Evolutionary conservation across 23 tunicate genomes (phyloP).

Genomic region (Phallusia fumigata): DNA sequence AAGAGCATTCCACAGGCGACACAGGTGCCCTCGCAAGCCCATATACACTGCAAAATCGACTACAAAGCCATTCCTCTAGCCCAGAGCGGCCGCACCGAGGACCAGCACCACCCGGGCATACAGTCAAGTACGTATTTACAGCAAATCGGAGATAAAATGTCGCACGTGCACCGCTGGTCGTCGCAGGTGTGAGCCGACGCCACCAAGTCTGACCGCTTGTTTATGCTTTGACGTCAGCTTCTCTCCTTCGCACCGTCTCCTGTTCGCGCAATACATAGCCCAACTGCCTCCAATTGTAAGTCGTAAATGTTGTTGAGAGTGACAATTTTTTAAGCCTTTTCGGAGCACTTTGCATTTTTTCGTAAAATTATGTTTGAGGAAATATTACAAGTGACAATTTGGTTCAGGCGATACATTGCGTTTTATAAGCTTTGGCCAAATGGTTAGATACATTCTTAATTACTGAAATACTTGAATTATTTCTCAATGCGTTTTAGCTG

Average conservation of each 20-base stretch:
- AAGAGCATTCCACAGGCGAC: background rate
- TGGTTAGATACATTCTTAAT: no score
- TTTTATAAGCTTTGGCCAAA: no score
- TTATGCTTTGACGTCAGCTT: slow-evolving; percentile 21
- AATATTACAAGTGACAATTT: no score
- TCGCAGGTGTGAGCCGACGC: slow-evolving; percentile 80
- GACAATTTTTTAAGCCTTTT: no score
- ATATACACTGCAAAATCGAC: background rate
- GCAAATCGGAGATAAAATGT: slow-evolving; percentile 35
- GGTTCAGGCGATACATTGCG: no score
- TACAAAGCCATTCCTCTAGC: background rate
- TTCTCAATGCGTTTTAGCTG: no score
- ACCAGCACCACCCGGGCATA: background rate
- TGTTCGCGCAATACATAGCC: background rate
- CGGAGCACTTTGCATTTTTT: no score
- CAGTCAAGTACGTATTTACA: slow-evolving; percentile 20
- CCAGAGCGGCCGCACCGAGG: background rate
- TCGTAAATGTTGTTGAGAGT: no score
- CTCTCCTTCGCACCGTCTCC: background rate
- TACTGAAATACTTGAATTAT: no score
- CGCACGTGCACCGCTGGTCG: slow-evolving; percentile 18
- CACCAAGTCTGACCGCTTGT: slow-evolving; percentile 58
- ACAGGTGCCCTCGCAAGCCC: background rate
- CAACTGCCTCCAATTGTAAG: no score
- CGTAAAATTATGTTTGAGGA: no score